These are phyloP conservation scores for Arctopsyche grandis DNA, from an alignment of 1,140 invertebrate genomes.

Conservation along the genomic window DNA sequence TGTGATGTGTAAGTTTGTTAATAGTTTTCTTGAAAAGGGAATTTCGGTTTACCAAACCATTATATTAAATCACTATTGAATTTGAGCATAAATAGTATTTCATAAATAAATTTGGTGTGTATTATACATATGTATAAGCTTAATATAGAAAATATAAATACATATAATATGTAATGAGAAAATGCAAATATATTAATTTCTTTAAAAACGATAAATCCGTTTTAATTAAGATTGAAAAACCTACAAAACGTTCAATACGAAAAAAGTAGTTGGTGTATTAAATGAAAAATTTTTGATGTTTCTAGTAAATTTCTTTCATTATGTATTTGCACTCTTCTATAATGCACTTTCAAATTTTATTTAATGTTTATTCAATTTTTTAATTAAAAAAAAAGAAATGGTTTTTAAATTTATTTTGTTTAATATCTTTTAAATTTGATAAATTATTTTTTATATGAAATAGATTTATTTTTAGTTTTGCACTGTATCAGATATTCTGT, in stretches of 20 bases:
- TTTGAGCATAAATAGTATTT: too few species aligned
- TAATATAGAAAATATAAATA: too few species aligned
- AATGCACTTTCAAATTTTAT: background rate
- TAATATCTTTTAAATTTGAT: too few species aligned
- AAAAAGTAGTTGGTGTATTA: slow-evolving; percentile 52
- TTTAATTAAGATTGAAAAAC: slow-evolving; percentile 41
- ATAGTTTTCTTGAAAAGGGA: too few species aligned
- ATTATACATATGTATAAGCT: too few species aligned
- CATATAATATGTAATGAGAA: background rate
- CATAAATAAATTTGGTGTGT: too few species aligned
- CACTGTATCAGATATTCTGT: background rate
- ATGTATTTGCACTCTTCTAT: background rate
- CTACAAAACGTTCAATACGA: slow-evolving; percentile 55
- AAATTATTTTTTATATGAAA: too few species aligned
- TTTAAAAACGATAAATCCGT: slow-evolving; percentile 39
- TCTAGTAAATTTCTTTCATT: background rate
- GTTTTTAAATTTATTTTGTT: slow-evolving; percentile 7
- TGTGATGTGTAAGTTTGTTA: too few species aligned
- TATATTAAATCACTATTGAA: too few species aligned
- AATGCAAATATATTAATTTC: slow-evolving; percentile 34
- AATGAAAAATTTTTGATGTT: slow-evolving; percentile 14
- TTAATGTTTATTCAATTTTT: background rate
- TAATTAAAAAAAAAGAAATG: background rate
- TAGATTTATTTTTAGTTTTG: background rate
- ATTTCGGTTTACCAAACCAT: too few species aligned